phyloP scores from a whole-genome alignment of 2,113 vertebrate species.

The Protomyctophum bolini region DNA sequence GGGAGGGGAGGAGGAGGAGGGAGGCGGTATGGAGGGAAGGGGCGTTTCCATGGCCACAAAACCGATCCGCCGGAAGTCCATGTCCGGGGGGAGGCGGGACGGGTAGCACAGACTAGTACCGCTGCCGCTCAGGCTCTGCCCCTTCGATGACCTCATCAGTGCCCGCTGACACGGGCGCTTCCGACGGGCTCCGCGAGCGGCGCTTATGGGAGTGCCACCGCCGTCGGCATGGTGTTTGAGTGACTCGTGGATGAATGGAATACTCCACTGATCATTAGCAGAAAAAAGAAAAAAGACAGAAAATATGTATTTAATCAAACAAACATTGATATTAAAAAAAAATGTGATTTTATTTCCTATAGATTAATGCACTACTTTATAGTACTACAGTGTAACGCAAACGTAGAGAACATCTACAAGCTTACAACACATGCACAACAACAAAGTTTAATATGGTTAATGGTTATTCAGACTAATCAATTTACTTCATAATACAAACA shows the following conservation, averaged over 20 bases:
- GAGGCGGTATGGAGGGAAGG: neutral
- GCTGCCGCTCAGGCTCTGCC: slow-evolving; percentile 40
- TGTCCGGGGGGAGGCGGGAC: slow-evolving; percentile 77
- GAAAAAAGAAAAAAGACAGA: neutral
- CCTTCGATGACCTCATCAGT: slow-evolving; percentile 8
- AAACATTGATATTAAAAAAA: too few relatives aligned
- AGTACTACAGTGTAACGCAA: too few relatives aligned
- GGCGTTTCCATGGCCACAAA: slow-evolving; percentile 32
- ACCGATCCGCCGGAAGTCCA: slow-evolving; percentile 77
- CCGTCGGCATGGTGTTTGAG: slow-evolving; percentile 38
- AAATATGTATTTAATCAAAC: neutral
- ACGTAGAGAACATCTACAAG: neutral
- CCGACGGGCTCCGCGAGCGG: neutral
- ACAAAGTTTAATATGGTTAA: too few relatives aligned
- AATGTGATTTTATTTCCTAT: too few relatives aligned
- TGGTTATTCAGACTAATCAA: too few relatives aligned
- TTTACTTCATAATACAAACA: too few relatives aligned
- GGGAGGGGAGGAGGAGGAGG: slow-evolving; percentile 41
- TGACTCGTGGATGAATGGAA: slow-evolving; percentile 79
- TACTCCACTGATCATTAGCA: slow-evolving; percentile 78
- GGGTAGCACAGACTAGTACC: slow-evolving; percentile 71
- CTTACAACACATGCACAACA: neutral
- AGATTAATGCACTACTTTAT: too few relatives aligned
- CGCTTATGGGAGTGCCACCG: neutral
- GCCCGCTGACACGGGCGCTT: slow-evolving; percentile 43